Base-by-base conservation (phyloP, 2,797 vertebrate genomes). In the Echeneis naucrates region DNA sequence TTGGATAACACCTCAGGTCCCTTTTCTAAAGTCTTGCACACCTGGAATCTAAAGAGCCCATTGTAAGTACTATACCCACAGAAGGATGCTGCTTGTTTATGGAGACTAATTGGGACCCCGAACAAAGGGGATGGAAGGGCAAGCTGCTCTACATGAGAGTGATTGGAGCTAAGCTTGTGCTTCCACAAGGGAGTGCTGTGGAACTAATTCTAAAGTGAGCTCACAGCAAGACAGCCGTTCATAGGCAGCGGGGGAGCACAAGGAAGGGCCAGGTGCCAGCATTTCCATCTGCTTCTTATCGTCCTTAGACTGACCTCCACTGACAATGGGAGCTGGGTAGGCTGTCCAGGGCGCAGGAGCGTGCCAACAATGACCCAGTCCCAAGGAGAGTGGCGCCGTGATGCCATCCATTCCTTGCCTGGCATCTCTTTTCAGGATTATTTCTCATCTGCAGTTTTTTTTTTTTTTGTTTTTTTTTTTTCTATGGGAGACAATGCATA, bases 271-370 rank as follows among this genome's bases (percentile, higher is more conserved):
- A 84, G 80, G 88, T 92, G 91, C 93, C 94, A 94, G 87, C 75
- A 35, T 89, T 88, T 91, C 89, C 91, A 93, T 93, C 93, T 94
- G 94, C 88, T 94, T 88, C 92, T 94, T 92, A 94, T 94, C 92
- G 73, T 92, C 88, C 89, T 84, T 80, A 84, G 89, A 88, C 90
- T 93, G 92, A 94, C 92, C 91, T 91, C 80, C 70, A 60, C 79
- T 87, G 89, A 93, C 92, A 93, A 92, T 90, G 82, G 87, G 78
- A 92, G 84, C 72, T 23, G 87, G 82, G 87, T 88, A 87, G 89
- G 58, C 87, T 80, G 86, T 88, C 83, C 84, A 76, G 86, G 89
- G 81, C 68, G 57, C 65, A 52, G 79, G 78, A 80, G 81, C 38
- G 75, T 78, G 87, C 89, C 89, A 89, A 44, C 10, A 57, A 85